These are phyloP conservation scores for Campoletis raptor DNA, from an alignment of 2,888 invertebrate genomes.

Conservation along the genomic window DNA sequence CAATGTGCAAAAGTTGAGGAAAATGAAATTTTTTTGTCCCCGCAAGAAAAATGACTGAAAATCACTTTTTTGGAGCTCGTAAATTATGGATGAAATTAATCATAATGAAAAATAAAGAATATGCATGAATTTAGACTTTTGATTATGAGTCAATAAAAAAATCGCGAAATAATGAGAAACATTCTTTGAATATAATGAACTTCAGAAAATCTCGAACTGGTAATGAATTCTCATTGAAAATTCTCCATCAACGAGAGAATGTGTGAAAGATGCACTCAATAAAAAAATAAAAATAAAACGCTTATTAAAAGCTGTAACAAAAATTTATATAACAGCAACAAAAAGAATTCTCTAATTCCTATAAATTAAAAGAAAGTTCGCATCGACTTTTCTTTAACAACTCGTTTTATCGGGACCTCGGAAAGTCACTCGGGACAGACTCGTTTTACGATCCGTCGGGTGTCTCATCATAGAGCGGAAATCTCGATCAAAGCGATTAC, in stretches of 20 bases:
- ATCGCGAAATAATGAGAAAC: not conserved
- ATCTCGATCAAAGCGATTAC: conserved; percentile 43
- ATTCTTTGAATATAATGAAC: not conserved
- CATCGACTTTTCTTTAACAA: not conserved
- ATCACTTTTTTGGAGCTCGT: too few relatives aligned
- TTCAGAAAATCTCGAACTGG: not conserved
- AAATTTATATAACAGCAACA: not conserved
- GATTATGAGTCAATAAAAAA: not conserved
- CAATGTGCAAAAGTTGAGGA: too few relatives aligned
- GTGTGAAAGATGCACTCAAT: not conserved
- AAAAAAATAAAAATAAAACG: not conserved
- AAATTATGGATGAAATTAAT: too few relatives aligned
- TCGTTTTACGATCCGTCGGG: conserved; percentile 37
- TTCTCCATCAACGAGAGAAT: not conserved
- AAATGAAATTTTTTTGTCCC: too few relatives aligned
- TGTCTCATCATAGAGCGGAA: conserved; percentile 38
- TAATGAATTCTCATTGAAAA: not conserved
- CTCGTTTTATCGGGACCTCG: conserved; percentile 4
- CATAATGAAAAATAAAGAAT: too few relatives aligned
- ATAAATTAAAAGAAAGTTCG: not conserved
- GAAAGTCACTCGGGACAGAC: not conserved
- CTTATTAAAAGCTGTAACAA: not conserved
- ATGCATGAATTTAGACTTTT: not conserved
- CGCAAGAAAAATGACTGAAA: too few relatives aligned
- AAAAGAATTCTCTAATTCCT: not conserved